phyloP scores from a whole-genome alignment of 2,888 invertebrate species.

The Hoplodrina ambigua region DNA sequence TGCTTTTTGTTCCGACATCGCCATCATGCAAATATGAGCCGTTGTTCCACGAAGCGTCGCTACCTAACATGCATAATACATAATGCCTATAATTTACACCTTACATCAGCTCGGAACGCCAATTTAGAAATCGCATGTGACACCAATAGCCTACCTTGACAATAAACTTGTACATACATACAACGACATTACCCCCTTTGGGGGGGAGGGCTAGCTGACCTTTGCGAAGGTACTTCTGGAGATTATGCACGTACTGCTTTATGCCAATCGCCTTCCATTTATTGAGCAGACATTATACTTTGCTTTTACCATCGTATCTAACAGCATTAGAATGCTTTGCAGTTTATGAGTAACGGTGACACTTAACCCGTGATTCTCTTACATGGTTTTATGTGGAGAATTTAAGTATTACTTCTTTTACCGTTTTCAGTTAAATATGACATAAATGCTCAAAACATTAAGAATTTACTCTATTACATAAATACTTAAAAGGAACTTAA shows the following conservation, averaged over 20 bases:
- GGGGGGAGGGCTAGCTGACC: constrained; percentile 40
- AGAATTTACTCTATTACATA: neutral
- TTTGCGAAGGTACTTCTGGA: constrained; percentile 26
- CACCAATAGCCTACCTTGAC: constrained; percentile 57
- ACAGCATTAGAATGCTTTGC: constrained; percentile 53
- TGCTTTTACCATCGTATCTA: constrained; percentile 53
- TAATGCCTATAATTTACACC: constrained; percentile 61
- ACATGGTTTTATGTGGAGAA: constrained; percentile 46
- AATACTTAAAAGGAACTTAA: too few species aligned
- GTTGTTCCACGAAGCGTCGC: constrained; percentile 47
- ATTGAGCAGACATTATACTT: constrained; percentile 55
- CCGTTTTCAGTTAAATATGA: constrained; percentile 20
- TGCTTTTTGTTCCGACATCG: constrained; percentile 47
- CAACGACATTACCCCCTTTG: constrained; percentile 31
- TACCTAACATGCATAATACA: constrained; percentile 61
- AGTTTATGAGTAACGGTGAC: constrained; percentile 61
- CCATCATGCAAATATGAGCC: constrained; percentile 39
- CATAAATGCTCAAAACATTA: constrained; percentile 11
- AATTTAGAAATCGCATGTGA: constrained; percentile 69
- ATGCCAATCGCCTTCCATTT: constrained; percentile 42
- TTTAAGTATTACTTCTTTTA: constrained; percentile 31
- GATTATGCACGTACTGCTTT: constrained; percentile 50
- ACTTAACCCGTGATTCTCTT: constrained; percentile 41
- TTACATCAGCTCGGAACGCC: constrained; percentile 61
- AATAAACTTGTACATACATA: constrained; percentile 53